Evolutionary conservation across 2,113 vertebrate species (phyloP).

Genomic region (Pterophyllum scalare): DNA sequence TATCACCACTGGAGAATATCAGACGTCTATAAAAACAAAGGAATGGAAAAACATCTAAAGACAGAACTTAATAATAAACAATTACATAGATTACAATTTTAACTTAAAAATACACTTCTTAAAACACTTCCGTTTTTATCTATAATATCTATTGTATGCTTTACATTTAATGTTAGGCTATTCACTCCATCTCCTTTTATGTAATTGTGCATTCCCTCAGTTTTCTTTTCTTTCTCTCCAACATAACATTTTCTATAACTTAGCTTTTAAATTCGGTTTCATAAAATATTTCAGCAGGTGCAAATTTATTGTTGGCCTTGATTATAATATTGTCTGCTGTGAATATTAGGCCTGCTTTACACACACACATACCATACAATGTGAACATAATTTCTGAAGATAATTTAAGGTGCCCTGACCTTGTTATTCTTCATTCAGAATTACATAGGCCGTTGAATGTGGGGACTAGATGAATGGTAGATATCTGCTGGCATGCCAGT

Average conservation of each 20-base stretch:
- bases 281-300: neutral
- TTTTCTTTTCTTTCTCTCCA: neutral
- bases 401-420: neutral
- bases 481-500: conserved; percentile 45
- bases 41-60: neutral
- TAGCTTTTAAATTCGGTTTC: neutral
- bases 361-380: neutral
- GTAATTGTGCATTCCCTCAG: neutral
- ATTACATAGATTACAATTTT: neutral
- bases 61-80: neutral
- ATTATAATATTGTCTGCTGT: neutral
- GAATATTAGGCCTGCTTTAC: neutral
- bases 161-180: neutral
- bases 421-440: neutral
- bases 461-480: conserved; percentile 1
- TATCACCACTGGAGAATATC: neutral
- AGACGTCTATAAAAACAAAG: neutral
- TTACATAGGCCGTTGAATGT: neutral
- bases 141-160: neutral
- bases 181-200: neutral
- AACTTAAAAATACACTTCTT: neutral
- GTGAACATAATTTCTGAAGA: neutral
- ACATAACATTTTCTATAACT: neutral
- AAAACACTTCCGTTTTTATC: neutral
- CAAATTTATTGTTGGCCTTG: neutral